phyloP scores from a whole-genome alignment of 2,888 invertebrate genomes.

The Meloe dianella region DNA sequence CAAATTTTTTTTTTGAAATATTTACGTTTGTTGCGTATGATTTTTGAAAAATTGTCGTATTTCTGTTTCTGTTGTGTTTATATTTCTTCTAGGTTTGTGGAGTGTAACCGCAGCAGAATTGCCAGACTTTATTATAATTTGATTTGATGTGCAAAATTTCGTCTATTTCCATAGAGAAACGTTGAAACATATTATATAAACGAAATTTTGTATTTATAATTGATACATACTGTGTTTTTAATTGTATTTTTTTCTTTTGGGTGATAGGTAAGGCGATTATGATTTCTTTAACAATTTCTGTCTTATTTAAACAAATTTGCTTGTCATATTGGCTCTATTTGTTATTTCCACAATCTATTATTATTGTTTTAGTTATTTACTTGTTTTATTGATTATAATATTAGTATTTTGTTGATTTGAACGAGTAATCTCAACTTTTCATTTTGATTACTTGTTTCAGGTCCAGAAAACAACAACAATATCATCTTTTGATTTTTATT shows the following conservation, averaged over 20 bases:
- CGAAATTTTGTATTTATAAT: background rate
- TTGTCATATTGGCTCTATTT: background rate
- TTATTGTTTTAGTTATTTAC: background rate
- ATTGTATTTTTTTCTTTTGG: constrained; percentile 1
- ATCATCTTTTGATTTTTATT: constrained; percentile 21
- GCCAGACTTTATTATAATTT: constrained; percentile 13
- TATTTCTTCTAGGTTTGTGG: constrained; percentile 39
- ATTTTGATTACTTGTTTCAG: constrained; percentile 49
- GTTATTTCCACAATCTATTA: background rate
- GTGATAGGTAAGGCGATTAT: background rate
- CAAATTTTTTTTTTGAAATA: background rate
- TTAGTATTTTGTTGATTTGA: constrained; percentile 31
- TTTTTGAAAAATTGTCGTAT: background rate
- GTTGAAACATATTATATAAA: no score
- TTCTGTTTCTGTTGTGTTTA: constrained; percentile 46
- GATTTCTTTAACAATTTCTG: background rate
- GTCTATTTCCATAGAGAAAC: no score
- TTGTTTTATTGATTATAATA: constrained; percentile 1
- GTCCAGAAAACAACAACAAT: constrained; percentile 34
- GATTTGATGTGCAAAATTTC: no score
- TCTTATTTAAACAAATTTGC: background rate
- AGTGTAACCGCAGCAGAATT: constrained; percentile 21
- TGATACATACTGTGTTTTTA: background rate
- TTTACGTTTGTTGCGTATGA: background rate
- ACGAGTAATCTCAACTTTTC: constrained; percentile 45